Percentiles rank a stretch among this genome's conserved stretches.
Conservation (phyloP, 2,113 vertebrate species). For the Menidia beryllina region DNA sequence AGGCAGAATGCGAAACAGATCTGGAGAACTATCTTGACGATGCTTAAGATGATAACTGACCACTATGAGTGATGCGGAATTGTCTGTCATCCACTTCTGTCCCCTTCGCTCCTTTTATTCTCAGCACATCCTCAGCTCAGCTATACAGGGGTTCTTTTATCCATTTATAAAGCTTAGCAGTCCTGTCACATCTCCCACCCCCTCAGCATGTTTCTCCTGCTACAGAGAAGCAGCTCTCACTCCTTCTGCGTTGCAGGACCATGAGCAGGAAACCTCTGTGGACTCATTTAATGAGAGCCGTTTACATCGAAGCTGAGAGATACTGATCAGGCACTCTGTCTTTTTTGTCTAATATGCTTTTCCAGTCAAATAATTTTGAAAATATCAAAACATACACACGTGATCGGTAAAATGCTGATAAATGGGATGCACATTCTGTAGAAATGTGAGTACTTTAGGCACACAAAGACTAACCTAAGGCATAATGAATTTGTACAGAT, state of each 20-base stretch:
- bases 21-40: conserved; percentile 32
- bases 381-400: conserved; percentile 16
- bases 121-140: conserved; percentile 52
- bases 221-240: conserved; percentile 39
- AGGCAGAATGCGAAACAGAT: conserved; percentile 7
- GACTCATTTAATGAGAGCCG: conserved; percentile 7
- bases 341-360: not conserved
- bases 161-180: conserved; percentile 74
- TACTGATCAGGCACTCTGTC: not conserved
- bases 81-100: conserved; percentile 43
- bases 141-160: conserved; percentile 67
- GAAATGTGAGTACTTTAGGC: conserved; percentile 16
- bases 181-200: conserved; percentile 67
- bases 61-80: conserved; percentile 14
- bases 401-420: conserved; percentile 8
- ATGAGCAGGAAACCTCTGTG: conserved; percentile 5
- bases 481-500: conserved; percentile 34
- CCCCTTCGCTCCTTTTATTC: conserved; percentile 52
- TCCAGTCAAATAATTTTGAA: not conserved
- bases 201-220: conserved; percentile 50
- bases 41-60: conserved; percentile 35
- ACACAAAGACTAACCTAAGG: conserved; percentile 34
- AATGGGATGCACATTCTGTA: conserved; percentile 10
- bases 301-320: conserved; percentile 9
- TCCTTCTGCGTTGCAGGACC: conserved; percentile 32